A percentile compares a stretch with the other conserved stretches of the same genome.
These are phyloP conservation scores for Dasypogon diadema DNA, from an alignment of 2,888 invertebrate species.

Conservation along the genomic window DNA sequence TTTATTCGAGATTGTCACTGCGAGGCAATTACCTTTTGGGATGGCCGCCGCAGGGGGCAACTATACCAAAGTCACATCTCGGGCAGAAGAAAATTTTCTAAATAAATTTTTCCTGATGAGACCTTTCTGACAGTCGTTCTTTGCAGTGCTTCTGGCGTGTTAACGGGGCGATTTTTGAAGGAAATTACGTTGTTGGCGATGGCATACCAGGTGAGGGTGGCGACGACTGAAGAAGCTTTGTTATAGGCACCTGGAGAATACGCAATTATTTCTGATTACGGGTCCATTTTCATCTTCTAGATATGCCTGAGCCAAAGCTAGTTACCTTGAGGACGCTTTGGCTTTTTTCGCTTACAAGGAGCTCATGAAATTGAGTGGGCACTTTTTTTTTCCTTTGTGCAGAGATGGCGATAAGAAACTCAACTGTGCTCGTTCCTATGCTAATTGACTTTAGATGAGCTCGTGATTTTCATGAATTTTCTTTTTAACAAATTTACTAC, in stretches of 20 bases:
- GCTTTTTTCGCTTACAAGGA: not conserved
- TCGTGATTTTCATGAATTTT: constrained; percentile 45
- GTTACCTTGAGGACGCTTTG: constrained; percentile 11
- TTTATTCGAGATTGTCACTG: constrained; percentile 44
- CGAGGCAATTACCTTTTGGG: constrained; percentile 45
- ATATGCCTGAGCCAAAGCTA: constrained; percentile 15
- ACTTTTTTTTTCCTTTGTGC: not conserved
- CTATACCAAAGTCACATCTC: not conserved
- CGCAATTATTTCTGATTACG: constrained; percentile 49
- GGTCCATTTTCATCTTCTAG: constrained; percentile 43
- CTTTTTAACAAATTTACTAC: constrained; percentile 11
- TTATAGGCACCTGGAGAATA: constrained; percentile 49
- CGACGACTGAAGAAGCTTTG: not conserved
- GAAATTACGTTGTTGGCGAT: not conserved
- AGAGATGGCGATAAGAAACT: constrained; percentile 1
- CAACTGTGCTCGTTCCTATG: constrained; percentile 31
- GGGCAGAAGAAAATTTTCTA: constrained; percentile 17
- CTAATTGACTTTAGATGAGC: constrained; percentile 50
- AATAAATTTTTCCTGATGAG: constrained; percentile 45
- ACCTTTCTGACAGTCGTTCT: constrained; percentile 38
- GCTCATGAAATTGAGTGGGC: constrained; percentile 41
- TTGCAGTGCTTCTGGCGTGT: not conserved
- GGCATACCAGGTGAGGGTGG: not conserved
- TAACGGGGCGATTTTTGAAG: constrained; percentile 24
- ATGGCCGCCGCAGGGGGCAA: constrained; percentile 32